phyloP scores from a whole-genome alignment of 2,888 invertebrate genomes.

The Ellobium chinense region DNA sequence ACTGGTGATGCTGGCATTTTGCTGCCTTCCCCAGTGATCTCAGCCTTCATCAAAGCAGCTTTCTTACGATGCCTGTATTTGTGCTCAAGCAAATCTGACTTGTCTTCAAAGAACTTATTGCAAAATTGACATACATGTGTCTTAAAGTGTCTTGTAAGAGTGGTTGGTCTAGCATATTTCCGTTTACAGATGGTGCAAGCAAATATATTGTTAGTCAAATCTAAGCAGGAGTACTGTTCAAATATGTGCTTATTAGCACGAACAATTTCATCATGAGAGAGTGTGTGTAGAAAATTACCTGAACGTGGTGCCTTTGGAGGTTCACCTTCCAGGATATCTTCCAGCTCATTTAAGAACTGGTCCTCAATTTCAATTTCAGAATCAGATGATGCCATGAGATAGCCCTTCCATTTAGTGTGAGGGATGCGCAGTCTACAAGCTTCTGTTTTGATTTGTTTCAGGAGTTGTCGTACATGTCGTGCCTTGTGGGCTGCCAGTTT shows the following conservation, averaged over 20 bases:
- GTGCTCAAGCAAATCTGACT: conserved; percentile 42
- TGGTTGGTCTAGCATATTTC: conserved; percentile 46
- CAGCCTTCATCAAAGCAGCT: conserved; percentile 36
- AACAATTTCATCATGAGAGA: conserved; percentile 47
- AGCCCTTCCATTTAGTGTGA: conserved; percentile 13
- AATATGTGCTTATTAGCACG: conserved; percentile 42
- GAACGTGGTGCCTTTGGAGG: conserved; percentile 20
- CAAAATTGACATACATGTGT: conserved; percentile 44
- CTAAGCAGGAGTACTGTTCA: conserved; percentile 43
- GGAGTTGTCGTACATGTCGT: conserved; percentile 17
- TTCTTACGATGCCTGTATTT: conserved; percentile 36
- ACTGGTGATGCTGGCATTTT: conserved; percentile 12
- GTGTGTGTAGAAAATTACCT: conserved; percentile 29
- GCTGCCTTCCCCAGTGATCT: conserved; percentile 25
- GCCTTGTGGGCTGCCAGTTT: conserved; percentile 27
- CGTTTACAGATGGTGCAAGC: conserved; percentile 47
- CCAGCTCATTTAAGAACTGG: conserved; percentile 42
- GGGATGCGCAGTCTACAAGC: conserved; percentile 12
- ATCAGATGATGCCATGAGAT: conserved; percentile 5
- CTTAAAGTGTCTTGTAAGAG: conserved; percentile 44
- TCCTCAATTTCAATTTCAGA: conserved; percentile 38
- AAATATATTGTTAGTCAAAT: conserved; percentile 40
- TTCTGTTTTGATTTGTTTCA: conserved; percentile 34
- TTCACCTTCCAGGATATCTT: conserved; percentile 40
- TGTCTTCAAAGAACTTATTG: conserved; percentile 42